Base-by-base conservation (phyloP, 2,888 invertebrate genomes). In the Muscina levida region DNA sequence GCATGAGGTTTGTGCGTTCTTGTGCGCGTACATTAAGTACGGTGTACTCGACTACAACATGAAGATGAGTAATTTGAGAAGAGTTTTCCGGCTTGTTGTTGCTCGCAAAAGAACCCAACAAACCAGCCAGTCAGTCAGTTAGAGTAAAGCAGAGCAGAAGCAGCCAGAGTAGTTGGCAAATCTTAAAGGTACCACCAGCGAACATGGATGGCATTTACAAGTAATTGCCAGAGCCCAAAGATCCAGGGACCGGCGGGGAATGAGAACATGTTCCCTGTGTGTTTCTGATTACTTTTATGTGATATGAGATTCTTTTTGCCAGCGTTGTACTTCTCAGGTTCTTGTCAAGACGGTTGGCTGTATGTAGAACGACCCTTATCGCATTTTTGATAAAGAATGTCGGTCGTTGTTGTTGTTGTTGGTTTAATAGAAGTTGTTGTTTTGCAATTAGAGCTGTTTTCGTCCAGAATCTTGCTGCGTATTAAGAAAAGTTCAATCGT, bases 21-120 rank as follows among this genome's bases (percentile, higher is more conserved):
- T 70, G 65, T 42, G 46, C 31, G 70, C 42, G 42, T 5, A 67
- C n/a, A 8, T 15, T n/a, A 22, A 37, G 10, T 39, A 53, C 19
- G 10, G 22, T 26, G 37, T 44, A 65, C 22, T 8, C 53, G 31
- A 31, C 3, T n/a, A 77, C 26, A 22, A 71, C 73, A 71, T 59
- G 70, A 48, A 65, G 77, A 77, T 81, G 81, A 81, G 81, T 81
- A 81, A 81, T 72, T 81, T 77, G 81, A 81, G 81, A 81, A 77
- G 26, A 81, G 53, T 81, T 81, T 81, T 81, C 81, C 81, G 81
- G 81, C 81, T 77, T 81, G 80, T 74, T 81, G 67, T 74, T 56
- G 62, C 22, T 62, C 42, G 13, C 39, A 62, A 37, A 56, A 56
- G 22, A 37, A 59, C 39, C 31, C 17, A 39, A 13, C 26, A 8